phyloP scores from a whole-genome alignment of 2,113 vertebrate species.

The Bettongia penicillata region DNA sequence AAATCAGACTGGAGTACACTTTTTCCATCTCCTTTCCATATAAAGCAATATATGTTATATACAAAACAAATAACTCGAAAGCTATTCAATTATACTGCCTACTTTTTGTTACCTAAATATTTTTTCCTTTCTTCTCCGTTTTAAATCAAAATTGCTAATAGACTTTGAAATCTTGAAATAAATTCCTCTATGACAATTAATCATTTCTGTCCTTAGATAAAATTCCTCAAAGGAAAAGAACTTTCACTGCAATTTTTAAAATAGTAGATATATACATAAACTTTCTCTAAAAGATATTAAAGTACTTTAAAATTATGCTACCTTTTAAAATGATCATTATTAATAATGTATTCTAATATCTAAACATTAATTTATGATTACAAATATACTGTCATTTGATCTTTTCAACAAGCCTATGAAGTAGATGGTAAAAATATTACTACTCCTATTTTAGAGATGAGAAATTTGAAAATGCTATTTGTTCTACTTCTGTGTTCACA shows the following conservation, averaged over 20 bases:
- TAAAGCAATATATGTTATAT: slow-evolving; percentile 51
- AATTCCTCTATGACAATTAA: neutral
- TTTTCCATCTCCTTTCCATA: slow-evolving; percentile 61
- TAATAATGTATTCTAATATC: neutral
- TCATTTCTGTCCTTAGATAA: neutral
- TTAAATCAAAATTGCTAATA: slow-evolving; percentile 31
- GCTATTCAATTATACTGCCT: slow-evolving; percentile 58
- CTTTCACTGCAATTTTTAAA: slow-evolving; percentile 52
- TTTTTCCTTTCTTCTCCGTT: slow-evolving; percentile 31
- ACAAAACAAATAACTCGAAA: slow-evolving; percentile 73
- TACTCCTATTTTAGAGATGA: neutral
- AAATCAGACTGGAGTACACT: slow-evolving; percentile 61
- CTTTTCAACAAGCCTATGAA: slow-evolving; percentile 9
- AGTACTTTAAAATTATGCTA: neutral
- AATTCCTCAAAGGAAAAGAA: slow-evolving; percentile 31
- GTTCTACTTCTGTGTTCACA: neutral
- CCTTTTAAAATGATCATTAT: neutral
- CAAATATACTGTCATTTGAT: neutral
- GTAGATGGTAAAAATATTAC: slow-evolving; percentile 17
- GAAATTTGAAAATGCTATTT: neutral
- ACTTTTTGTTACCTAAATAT: slow-evolving; percentile 52
- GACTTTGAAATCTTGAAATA: slow-evolving; percentile 45
- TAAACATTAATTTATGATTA: slow-evolving; percentile 7
- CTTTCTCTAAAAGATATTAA: slow-evolving; percentile 12
- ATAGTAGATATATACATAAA: slow-evolving; percentile 36